Percentiles rank a stretch among this genome's conserved stretches.
phyloP scores from a whole-genome alignment of 2,888 invertebrate species.

The Ceriagrion tenellum region DNA sequence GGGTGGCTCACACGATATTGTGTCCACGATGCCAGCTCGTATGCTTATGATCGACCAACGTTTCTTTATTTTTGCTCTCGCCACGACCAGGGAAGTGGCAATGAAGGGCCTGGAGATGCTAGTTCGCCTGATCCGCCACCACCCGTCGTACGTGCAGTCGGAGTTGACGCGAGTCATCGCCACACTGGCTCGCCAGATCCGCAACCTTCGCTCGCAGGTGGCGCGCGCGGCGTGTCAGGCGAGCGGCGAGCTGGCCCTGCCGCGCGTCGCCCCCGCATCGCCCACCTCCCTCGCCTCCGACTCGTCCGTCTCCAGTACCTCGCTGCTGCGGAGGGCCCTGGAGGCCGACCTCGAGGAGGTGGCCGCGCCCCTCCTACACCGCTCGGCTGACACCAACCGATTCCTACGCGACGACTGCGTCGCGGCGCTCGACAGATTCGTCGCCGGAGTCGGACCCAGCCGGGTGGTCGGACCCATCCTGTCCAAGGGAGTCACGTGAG shows the following conservation, averaged over 20 bases:
- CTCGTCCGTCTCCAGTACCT: slow-evolving; percentile 29
- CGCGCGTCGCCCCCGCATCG: slow-evolving; percentile 16
- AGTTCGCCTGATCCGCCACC: slow-evolving; percentile 85
- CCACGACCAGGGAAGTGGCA: slow-evolving; percentile 83
- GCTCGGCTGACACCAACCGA: slow-evolving; percentile 95
- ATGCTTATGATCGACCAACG: too few relatives aligned
- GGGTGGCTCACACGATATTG: too few relatives aligned
- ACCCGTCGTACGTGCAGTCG: slow-evolving; percentile 82
- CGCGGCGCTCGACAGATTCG: slow-evolving; percentile 89
- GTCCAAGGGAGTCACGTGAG: slow-evolving; percentile 83
- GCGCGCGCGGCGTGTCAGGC: slow-evolving; percentile 92
- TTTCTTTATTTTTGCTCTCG: not conserved
- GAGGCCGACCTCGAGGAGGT: slow-evolving; percentile 93
- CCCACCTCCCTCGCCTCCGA: slow-evolving; percentile 52
- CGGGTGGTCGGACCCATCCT: slow-evolving; percentile 85
- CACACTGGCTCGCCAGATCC: slow-evolving; percentile 87
- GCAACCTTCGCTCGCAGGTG: slow-evolving; percentile 95
- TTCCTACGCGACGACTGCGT: slow-evolving; percentile 95
- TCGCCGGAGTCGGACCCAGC: slow-evolving; percentile 86
- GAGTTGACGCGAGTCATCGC: slow-evolving; percentile 85
- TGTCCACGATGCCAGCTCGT: too few relatives aligned
- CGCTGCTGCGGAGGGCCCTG: slow-evolving; percentile 79
- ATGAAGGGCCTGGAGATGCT: slow-evolving; percentile 86
- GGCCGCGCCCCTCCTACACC: slow-evolving; percentile 88
- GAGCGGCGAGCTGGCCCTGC: slow-evolving; percentile 87